A percentile compares a stretch with the other conserved stretches of the same genome.
phyloP scores from a whole-genome alignment of 2,797 vertebrate genomes.

The Picus viridis region DNA sequence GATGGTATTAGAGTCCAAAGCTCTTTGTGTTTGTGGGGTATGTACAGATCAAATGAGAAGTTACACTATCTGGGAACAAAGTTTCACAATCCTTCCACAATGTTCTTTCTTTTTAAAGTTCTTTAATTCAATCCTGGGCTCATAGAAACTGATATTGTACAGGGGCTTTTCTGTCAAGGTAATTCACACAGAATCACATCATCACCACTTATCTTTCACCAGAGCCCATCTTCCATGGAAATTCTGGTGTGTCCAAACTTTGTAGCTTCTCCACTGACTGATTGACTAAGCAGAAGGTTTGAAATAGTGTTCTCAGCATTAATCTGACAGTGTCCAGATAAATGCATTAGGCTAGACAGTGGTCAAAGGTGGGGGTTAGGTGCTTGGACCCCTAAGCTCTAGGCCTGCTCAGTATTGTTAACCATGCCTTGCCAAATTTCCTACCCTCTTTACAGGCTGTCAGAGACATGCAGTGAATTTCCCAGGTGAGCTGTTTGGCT shows the following conservation, averaged over 20 bases:
- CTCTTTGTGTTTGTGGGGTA: conserved; percentile 45
- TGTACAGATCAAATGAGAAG: conserved; percentile 44
- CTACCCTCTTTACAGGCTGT: background rate
- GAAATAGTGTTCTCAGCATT: background rate
- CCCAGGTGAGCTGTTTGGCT: background rate
- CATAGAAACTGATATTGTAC: background rate
- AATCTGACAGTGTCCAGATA: background rate
- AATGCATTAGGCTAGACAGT: background rate
- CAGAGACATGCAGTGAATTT: background rate
- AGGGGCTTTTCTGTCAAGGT: background rate
- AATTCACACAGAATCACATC: background rate
- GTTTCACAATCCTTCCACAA: conserved; percentile 6
- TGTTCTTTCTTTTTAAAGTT: background rate
- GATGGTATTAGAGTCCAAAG: conserved; percentile 48
- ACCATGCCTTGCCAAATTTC: background rate
- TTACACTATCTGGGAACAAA: conserved; percentile 18
- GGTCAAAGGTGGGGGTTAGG: background rate
- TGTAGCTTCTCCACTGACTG: background rate
- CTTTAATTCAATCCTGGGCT: background rate
- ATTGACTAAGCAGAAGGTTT: background rate
- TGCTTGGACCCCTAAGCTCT: background rate
- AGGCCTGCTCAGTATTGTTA: background rate
- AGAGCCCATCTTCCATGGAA: background rate
- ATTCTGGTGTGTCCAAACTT: background rate
- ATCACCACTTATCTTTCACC: background rate